A percentile compares a stretch with the other conserved stretches of the same genome.
Evolutionary conservation across 2,797 vertebrate species (phyloP).

Genomic region (Poeciliopsis paucimaculata): DNA sequence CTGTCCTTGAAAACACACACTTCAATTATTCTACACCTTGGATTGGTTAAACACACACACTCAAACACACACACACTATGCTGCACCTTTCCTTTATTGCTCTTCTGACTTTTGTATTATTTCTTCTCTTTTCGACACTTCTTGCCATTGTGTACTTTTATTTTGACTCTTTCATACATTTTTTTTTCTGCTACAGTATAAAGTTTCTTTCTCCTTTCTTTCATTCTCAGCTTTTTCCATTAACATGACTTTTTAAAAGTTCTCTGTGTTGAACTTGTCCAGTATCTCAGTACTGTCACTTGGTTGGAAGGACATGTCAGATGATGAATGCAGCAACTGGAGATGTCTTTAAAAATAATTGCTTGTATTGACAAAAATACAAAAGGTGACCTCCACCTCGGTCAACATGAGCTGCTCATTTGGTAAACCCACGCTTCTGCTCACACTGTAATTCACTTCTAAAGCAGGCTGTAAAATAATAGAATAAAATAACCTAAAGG

Average conservation of each 20-base stretch:
- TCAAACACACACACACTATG: slow-evolving; percentile 1
- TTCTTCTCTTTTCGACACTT: not conserved
- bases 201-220: not conserved
- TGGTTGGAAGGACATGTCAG: not conserved
- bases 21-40: slow-evolving; percentile 65
- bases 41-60: slow-evolving; percentile 57
- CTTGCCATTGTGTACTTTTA: too few species aligned
- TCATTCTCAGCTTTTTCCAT: not conserved
- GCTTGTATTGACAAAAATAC: not conserved
- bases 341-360: not conserved
- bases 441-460: not conserved
- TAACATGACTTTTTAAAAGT: not conserved
- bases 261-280: not conserved
- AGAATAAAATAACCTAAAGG: not conserved
- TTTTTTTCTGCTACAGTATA: not conserved
- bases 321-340: not conserved
- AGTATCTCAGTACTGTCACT: not conserved
- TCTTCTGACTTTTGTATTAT: not conserved
- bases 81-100: not conserved
- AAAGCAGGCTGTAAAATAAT: not conserved
- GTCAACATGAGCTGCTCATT: not conserved
- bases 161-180: not conserved
- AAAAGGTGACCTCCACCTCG: not conserved
- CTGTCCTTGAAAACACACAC: slow-evolving; percentile 77
- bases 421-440: not conserved